phyloP scores from a whole-genome alignment of 2,797 vertebrate genomes.

The Clarias platycephalus region DNA sequence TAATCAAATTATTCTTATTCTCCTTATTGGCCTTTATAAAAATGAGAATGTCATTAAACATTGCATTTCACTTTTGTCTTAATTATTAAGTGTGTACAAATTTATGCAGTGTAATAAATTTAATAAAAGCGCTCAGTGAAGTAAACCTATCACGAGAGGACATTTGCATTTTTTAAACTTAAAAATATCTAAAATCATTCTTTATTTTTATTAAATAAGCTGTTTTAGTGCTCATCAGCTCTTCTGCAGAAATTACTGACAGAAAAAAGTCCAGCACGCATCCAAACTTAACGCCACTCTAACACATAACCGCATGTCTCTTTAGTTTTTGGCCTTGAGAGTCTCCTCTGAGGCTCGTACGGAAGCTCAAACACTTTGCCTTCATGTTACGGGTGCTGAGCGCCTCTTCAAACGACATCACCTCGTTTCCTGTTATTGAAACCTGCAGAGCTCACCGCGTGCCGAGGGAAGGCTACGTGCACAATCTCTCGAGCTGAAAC shows the following conservation, averaged over 20 bases:
- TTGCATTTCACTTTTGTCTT: no score
- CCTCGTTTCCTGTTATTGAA: slow-evolving; percentile 82
- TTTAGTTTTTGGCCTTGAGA: slow-evolving; percentile 55
- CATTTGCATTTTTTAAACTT: background rate
- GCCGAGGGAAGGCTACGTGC: slow-evolving; percentile 55
- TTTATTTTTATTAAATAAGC: background rate
- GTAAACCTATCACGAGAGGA: no score
- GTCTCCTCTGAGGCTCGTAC: slow-evolving; percentile 66
- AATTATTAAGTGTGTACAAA: no score
- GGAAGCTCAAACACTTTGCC: slow-evolving; percentile 62
- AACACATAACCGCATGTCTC: background rate
- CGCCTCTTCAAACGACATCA: slow-evolving; percentile 48
- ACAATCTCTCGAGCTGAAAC: slow-evolving; percentile 38
- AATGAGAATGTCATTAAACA: no score
- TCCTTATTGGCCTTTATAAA: no score
- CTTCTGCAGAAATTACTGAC: background rate
- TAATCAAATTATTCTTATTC: no score
- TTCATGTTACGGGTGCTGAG: slow-evolving; percentile 54
- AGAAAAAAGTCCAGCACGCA: background rate
- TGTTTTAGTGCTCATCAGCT: background rate
- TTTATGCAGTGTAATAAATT: background rate
- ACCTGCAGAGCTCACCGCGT: slow-evolving; percentile 51
- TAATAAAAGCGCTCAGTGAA: background rate
- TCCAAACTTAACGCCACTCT: background rate
- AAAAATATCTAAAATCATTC: background rate